A percentile compares a stretch with the other conserved stretches of the same genome.
Conservation (phyloP, 2,888 invertebrate genomes). For the Acleris cristana region DNA sequence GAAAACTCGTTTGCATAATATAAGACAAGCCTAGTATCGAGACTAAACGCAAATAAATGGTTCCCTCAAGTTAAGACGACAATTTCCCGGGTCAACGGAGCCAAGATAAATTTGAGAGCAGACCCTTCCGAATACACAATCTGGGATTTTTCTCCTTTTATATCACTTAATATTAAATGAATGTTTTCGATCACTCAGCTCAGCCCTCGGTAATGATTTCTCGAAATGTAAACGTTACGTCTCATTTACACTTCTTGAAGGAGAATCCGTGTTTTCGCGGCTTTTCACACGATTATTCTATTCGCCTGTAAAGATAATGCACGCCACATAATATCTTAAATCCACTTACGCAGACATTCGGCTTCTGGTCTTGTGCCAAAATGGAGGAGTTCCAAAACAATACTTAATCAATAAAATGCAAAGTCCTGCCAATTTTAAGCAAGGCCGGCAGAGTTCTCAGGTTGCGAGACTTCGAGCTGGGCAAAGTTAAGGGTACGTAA, state of each 20-base stretch:
- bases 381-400: conserved; percentile 40
- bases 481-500: conserved; percentile 24
- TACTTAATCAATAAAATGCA: conserved; percentile 44
- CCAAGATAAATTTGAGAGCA: conserved; percentile 67
- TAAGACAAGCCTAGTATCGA: conserved; percentile 67
- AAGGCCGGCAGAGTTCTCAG: conserved; percentile 25
- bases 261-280: conserved; percentile 5
- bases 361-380: conserved; percentile 40
- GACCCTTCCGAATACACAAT: conserved; percentile 65
- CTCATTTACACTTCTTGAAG: conserved; percentile 11
- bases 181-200: conserved; percentile 30
- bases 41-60: conserved; percentile 76
- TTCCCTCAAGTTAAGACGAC: conserved; percentile 71
- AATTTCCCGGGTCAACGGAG: conserved; percentile 74
- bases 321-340: conserved; percentile 38
- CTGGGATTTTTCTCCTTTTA: conserved; percentile 50
- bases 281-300: conserved; percentile 11
- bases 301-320: conserved; percentile 37
- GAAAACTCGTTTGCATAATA: conserved; percentile 74
- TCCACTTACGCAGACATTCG: conserved; percentile 35
- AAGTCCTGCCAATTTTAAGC: conserved; percentile 44
- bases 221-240: conserved; percentile 29
- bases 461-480: conserved; percentile 22
- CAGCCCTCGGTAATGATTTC: conserved; percentile 22
- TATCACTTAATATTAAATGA: conserved; percentile 36